phyloP scores from a whole-genome alignment of 2,113 vertebrate species.

The Dascyllus trimaculatus region DNA sequence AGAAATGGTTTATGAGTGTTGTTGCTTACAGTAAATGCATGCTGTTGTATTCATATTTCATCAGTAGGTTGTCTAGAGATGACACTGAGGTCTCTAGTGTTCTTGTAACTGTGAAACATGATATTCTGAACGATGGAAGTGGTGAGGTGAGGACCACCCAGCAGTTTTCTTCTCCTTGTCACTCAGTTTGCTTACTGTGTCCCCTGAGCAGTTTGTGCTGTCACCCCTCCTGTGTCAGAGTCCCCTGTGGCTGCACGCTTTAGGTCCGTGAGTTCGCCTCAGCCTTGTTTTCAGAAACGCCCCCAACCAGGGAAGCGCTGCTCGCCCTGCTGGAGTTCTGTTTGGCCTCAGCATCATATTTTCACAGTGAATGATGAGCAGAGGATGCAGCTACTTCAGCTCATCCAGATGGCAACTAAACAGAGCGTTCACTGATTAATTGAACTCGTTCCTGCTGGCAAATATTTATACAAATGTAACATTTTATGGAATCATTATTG shows the following conservation, averaged over 20 bases:
- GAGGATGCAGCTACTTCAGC: conserved; percentile 42
- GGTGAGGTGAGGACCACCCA: conserved; percentile 27
- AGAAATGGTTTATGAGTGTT: background rate
- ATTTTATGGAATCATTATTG: conserved; percentile 10
- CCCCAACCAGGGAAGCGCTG: background rate
- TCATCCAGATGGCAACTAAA: background rate
- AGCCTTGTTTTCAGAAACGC: conserved; percentile 37
- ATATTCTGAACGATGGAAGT: conserved; percentile 18
- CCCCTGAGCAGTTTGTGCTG: conserved; percentile 3
- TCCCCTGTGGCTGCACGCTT: background rate
- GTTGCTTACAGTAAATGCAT: conserved; percentile 1
- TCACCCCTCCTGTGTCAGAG: conserved; percentile 2
- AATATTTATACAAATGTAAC: conserved; percentile 29
- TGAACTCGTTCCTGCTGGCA: conserved; percentile 7
- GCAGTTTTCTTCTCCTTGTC: conserved; percentile 29
- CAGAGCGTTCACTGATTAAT: background rate
- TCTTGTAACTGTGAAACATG: background rate
- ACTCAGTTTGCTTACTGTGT: conserved; percentile 41
- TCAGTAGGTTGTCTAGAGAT: background rate
- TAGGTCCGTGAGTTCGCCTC: too few species aligned
- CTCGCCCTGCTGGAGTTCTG: background rate
- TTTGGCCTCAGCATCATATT: conserved; percentile 14
- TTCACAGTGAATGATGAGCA: conserved; percentile 22
- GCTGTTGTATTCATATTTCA: background rate
- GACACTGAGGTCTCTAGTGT: conserved; percentile 21